phyloP scores from a whole-genome alignment of 2,113 vertebrate species.

The Manacus vitellinus region DNA sequence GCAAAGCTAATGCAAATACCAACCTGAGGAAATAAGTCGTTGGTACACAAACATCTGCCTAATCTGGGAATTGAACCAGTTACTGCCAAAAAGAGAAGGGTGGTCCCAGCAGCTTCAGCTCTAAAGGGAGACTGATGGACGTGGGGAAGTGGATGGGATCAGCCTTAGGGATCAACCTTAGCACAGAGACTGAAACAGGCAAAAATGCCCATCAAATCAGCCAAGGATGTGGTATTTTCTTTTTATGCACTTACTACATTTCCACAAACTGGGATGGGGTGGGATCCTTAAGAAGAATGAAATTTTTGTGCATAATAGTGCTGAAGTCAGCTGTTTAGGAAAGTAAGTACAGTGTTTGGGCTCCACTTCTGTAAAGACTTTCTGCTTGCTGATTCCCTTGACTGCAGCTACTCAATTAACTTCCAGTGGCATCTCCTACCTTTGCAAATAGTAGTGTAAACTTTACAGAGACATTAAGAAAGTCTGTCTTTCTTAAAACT shows the following conservation, averaged over 20 bases:
- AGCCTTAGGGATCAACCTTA: not conserved
- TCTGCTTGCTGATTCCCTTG: not conserved
- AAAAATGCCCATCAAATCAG: not conserved
- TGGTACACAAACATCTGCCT: not conserved
- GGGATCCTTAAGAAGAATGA: not conserved
- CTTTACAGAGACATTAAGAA: not conserved
- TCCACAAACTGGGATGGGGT: not conserved
- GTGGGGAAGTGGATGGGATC: not conserved
- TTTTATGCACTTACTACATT: not conserved
- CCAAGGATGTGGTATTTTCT: not conserved
- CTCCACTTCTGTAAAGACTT: not conserved
- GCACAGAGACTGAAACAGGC: not conserved
- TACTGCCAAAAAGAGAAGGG: not conserved
- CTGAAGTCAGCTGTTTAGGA: not conserved
- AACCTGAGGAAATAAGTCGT: conserved; percentile 13
- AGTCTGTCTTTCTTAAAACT: not conserved
- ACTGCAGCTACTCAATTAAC: not conserved
- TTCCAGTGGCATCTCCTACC: not conserved
- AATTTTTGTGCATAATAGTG: not conserved
- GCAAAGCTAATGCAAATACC: conserved; percentile 5
- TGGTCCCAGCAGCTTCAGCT: not conserved
- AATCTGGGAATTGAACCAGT: conserved; percentile 30
- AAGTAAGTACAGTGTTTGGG: not conserved
- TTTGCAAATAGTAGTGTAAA: not conserved
- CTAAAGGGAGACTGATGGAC: not conserved